These are phyloP conservation scores for Saturnia pavonia DNA, from an alignment of 2,888 invertebrate genomes.

Conservation along the genomic window DNA sequence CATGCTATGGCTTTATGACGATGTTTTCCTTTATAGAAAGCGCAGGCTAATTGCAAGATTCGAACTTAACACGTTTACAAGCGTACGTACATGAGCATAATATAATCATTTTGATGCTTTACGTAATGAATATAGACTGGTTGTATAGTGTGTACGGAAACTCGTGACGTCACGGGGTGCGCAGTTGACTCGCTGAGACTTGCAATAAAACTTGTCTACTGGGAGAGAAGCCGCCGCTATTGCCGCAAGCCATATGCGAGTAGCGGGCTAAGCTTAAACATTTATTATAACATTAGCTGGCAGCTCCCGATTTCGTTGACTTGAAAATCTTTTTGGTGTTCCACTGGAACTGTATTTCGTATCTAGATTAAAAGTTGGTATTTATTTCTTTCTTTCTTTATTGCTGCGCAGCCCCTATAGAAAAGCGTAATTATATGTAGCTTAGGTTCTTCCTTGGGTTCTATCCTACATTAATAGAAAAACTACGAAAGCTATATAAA, in stretches of 20 bases:
- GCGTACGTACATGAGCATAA: not conserved
- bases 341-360: no score
- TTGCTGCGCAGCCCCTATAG: no score
- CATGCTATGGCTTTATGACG: not conserved
- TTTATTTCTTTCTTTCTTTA: no score
- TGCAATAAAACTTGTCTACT: constrained; percentile 70
- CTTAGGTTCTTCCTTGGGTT: no score
- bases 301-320: no score
- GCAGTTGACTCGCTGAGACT: constrained; percentile 63
- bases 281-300: not conserved
- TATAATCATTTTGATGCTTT: not conserved
- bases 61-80: not conserved
- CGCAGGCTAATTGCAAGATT: not conserved
- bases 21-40: not conserved
- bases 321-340: no score
- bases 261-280: not conserved
- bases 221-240: constrained; percentile 29
- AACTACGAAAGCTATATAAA: no score
- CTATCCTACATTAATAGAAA: no score
- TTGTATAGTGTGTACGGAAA: not conserved
- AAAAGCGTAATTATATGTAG: no score
- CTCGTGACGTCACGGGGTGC: constrained; percentile 36
- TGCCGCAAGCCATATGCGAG: constrained; percentile 33
- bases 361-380: no score
- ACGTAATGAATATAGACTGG: not conserved